Evolutionary conservation across 2,113 vertebrate species (phyloP).

Genomic region (Oreochromis niloticus): DNA sequence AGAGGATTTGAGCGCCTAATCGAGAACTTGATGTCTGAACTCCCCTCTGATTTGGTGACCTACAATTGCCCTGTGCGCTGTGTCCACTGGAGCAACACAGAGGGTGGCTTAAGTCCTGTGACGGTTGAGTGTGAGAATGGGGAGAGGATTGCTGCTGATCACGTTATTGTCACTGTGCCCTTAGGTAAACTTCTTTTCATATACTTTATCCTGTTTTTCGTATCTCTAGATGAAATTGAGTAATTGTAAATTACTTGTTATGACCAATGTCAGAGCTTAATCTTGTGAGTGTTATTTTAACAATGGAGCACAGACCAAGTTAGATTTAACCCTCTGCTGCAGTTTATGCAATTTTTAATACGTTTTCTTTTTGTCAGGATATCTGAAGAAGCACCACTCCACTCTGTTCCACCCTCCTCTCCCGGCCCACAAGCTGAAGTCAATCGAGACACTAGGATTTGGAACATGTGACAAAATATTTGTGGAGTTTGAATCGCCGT

Average conservation of each 20-base stretch:
- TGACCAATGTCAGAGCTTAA: background rate
- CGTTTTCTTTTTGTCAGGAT: slow-evolving; percentile 68
- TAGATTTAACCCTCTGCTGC: background rate
- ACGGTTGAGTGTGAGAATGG: slow-evolving; percentile 81
- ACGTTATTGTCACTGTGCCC: slow-evolving; percentile 84
- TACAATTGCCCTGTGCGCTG: slow-evolving; percentile 78
- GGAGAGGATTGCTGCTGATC: slow-evolving; percentile 74
- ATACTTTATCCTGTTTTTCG: background rate
- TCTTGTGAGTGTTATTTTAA: background rate
- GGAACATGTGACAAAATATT: slow-evolving; percentile 92
- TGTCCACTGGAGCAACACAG: slow-evolving; percentile 78
- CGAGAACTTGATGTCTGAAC: slow-evolving; percentile 62
- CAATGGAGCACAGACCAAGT: background rate
- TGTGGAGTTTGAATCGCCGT: slow-evolving; percentile 86
- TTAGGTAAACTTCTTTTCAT: slow-evolving; percentile 69
- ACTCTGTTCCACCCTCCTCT: slow-evolving; percentile 79
- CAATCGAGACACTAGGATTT: slow-evolving; percentile 80
- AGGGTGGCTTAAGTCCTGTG: slow-evolving; percentile 55
- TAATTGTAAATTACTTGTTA: background rate
- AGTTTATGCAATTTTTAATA: background rate
- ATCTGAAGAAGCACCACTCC: slow-evolving; percentile 79
- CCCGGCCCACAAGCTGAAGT: slow-evolving; percentile 74
- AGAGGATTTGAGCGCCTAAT: slow-evolving; percentile 85
- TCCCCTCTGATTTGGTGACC: slow-evolving; percentile 72
- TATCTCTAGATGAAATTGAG: background rate